Percentiles rank a stretch among this genome's conserved stretches.
phyloP scores from a whole-genome alignment of 1,140 invertebrate genomes.

The Drosophila dunni region DNA sequence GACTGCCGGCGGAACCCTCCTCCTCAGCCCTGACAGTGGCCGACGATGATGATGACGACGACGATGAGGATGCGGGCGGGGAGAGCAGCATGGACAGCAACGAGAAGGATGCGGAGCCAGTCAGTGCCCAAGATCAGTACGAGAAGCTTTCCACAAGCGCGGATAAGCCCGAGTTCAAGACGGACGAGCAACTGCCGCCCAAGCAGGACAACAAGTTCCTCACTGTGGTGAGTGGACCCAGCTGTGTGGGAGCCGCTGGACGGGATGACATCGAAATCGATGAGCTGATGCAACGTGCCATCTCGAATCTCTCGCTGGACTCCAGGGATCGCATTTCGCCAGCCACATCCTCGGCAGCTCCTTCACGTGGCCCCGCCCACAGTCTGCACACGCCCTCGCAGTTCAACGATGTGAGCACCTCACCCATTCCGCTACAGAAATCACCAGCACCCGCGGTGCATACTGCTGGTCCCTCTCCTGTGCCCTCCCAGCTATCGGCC shows the following conservation, averaged over 20 bases:
- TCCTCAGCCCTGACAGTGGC: slow-evolving; percentile 76
- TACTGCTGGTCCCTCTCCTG: slow-evolving; percentile 75
- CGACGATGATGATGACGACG: slow-evolving; percentile 79
- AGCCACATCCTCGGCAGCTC: slow-evolving; percentile 62
- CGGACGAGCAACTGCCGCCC: slow-evolving; percentile 46
- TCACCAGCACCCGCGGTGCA: slow-evolving; percentile 62
- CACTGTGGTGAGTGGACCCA: slow-evolving; percentile 38
- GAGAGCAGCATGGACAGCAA: slow-evolving; percentile 78
- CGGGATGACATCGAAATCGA: slow-evolving; percentile 84
- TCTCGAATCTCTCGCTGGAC: slow-evolving; percentile 82
- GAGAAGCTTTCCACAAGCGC: slow-evolving; percentile 78
- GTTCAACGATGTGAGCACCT: slow-evolving; percentile 83
- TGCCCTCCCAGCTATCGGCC: slow-evolving; percentile 72
- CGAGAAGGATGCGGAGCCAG: slow-evolving; percentile 65
- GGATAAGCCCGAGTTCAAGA: slow-evolving; percentile 61
- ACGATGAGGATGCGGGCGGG: slow-evolving; percentile 67
- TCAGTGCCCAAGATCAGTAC: slow-evolving; percentile 73
- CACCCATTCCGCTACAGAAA: slow-evolving; percentile 80
- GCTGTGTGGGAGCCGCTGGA: slow-evolving; percentile 25
- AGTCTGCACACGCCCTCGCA: slow-evolving; percentile 61
- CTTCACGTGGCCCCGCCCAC: slow-evolving; percentile 36
- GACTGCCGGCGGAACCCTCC: slow-evolving; percentile 74
- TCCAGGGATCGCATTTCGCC: slow-evolving; percentile 79
- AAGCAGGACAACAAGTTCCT: slow-evolving; percentile 79
- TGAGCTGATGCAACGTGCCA: slow-evolving; percentile 83